These are phyloP conservation scores for Cephus pygmeus DNA, from an alignment of 2,888 invertebrate genomes.

Conservation along the genomic window DNA sequence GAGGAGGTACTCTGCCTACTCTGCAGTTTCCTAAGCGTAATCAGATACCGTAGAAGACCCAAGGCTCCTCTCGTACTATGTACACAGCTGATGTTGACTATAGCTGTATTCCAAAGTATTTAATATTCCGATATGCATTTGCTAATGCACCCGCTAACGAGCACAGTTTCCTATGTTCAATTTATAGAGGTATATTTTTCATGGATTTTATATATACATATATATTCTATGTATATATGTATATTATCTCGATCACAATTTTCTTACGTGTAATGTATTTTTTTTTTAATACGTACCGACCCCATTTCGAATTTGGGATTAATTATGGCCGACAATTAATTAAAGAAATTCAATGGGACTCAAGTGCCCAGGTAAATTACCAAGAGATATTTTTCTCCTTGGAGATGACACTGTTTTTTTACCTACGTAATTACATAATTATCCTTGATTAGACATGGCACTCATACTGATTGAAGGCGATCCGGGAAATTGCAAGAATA, in stretches of 20 bases:
- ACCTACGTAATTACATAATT: not conserved
- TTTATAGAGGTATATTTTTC: not conserved
- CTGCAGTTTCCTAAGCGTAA: conserved; percentile 25
- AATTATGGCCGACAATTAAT: not conserved
- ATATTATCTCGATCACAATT: not conserved
- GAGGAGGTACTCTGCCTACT: conserved; percentile 14
- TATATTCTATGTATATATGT: too few species aligned
- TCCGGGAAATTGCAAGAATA: conserved; percentile 28
- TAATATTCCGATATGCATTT: not conserved
- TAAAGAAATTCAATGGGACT: not conserved
- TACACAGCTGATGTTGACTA: not conserved
- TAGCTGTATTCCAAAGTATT: not conserved
- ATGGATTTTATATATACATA: too few species aligned
- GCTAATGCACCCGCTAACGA: not conserved
- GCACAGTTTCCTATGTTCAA: not conserved
- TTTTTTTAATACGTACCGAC: not conserved
- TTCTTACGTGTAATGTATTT: not conserved
- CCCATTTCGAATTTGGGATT: not conserved
- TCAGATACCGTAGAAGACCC: conserved; percentile 32
- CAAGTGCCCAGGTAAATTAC: not conserved
- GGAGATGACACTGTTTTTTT: not conserved
- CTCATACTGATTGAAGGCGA: not conserved
- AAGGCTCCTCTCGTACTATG: not conserved
- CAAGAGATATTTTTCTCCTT: not conserved
- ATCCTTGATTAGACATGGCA: not conserved